Evolutionary conservation across 2,888 invertebrate genomes (phyloP), one percentile per base, ranked within the genome.

Genomic region (Agriopis marginaria): DNA sequence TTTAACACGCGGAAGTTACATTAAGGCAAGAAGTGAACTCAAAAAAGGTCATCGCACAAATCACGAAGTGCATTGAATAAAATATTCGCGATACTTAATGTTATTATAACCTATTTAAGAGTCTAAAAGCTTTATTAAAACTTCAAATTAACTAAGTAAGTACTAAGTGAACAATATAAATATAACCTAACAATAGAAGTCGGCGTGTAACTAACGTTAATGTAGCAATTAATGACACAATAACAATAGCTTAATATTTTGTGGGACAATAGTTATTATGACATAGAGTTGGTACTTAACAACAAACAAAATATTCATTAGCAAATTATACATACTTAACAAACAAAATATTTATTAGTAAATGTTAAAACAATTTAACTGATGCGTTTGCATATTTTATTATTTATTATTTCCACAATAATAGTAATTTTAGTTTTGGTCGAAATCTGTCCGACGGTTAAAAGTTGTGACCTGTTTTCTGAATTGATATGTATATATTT

Each of bases 61-160:
- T 59, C 66, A 59, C 66, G 53, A 53, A 59, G 5, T 47, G 59
- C 45, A 66, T 54, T 60, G 23, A 51, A 49, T 44, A 44, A 23
- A 23, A 23, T 45, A 47, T 63, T 63, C 4, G 44, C 23, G 42
- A 56, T 64, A 65, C 61, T 51, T 51, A 42, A 23, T 42, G 42
- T 44, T 51, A 58, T n/a, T 17, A 47, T 32, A n/a, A 32, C 32
- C 23, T 7, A 12, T 32, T 45, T 47, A 47, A 45, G 14, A 40
- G 45, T 47, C 32, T n/a, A 47, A n/a, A 45, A 32, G n/a, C 23
- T 23, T 45, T 47, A 12, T 58, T 45, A n/a, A 12, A 32, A n/a
- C 23, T 45, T 12, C 7, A 11, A 42, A 44, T 32, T 32, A 32
- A 32, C 32, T 32, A 32, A 32, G 32, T 32, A 4, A 32, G 5